Evolutionary conservation across 2,888 invertebrate species (phyloP).

Genomic region (Drosophila barbarae): DNA sequence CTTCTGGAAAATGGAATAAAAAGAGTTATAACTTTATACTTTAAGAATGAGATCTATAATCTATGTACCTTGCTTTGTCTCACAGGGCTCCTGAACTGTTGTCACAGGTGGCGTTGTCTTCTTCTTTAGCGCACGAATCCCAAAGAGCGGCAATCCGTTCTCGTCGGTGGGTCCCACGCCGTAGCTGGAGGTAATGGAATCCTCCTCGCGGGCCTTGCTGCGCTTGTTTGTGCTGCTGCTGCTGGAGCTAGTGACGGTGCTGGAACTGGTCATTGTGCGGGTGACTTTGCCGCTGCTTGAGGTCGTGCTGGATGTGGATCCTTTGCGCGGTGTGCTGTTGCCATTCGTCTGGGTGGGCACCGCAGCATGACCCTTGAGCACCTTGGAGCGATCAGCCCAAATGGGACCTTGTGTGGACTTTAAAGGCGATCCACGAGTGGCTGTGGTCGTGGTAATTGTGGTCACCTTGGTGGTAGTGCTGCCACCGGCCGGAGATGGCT

Average conservation of each 20-base stretch:
- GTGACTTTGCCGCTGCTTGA: conserved; percentile 46
- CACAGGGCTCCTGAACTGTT: conserved; percentile 80
- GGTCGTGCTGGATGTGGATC: conserved; percentile 46
- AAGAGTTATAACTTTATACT: not conserved
- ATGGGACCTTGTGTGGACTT: conserved; percentile 60
- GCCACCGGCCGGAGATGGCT: conserved; percentile 16
- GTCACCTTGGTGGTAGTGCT: conserved; percentile 72
- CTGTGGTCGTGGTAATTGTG: conserved; percentile 62
- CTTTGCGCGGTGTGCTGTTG: conserved; percentile 47
- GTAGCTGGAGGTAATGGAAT: conserved; percentile 89
- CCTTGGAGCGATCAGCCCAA: conserved; percentile 75
- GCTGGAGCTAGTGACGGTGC: conserved; percentile 79
- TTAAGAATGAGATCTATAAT: conserved; percentile 26
- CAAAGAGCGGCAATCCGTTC: conserved; percentile 88
- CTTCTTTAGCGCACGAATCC: conserved; percentile 85
- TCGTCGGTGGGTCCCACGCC: conserved; percentile 91
- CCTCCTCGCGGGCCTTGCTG: conserved; percentile 77
- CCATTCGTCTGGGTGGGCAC: conserved; percentile 30
- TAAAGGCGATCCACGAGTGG: conserved; percentile 51
- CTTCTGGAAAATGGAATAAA: conserved; percentile 78
- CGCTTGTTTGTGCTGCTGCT: conserved; percentile 46
- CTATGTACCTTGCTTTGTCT: conserved; percentile 84
- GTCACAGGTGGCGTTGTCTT: conserved; percentile 71
- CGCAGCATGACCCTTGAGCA: conserved; percentile 57
- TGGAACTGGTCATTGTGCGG: conserved; percentile 60